phyloP scores from a whole-genome alignment of 2,888 invertebrate genomes.

The Notodonta dromedarius region DNA sequence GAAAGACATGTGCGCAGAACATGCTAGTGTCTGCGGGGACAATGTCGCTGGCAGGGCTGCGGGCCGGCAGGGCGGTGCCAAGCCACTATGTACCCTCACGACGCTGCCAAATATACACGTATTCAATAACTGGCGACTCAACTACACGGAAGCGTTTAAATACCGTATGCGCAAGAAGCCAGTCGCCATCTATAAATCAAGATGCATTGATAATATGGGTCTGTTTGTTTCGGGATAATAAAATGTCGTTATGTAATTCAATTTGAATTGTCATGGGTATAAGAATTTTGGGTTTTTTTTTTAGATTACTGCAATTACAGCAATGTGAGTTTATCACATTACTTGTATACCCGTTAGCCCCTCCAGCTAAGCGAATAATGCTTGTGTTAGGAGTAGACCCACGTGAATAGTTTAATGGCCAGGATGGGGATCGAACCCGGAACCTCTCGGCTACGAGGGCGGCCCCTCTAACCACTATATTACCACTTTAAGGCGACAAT shows the following conservation, averaged over 20 bases:
- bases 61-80: conserved; percentile 54
- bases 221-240: not conserved
- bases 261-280: not conserved
- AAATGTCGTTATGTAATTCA: not conserved
- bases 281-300: no score
- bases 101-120: conserved; percentile 52
- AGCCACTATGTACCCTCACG: conserved; percentile 57
- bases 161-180: conserved; percentile 26
- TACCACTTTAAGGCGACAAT: no score
- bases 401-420: no score
- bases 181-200: conserved; percentile 16
- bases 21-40: conserved; percentile 53
- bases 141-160: conserved; percentile 30
- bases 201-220: not conserved
- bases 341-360: no score
- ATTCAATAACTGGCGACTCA: conserved; percentile 36
- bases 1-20: conserved; percentile 66
- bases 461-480: no score
- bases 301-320: no score
- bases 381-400: no score
- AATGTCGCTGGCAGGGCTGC: conserved; percentile 49
- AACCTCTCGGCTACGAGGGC: no score
- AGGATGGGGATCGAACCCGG: no score
- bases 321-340: no score
- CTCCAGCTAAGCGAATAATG: no score